phyloP scores from a whole-genome alignment of 1,140 invertebrate genomes.

The Araneus ventricosus region DNA sequence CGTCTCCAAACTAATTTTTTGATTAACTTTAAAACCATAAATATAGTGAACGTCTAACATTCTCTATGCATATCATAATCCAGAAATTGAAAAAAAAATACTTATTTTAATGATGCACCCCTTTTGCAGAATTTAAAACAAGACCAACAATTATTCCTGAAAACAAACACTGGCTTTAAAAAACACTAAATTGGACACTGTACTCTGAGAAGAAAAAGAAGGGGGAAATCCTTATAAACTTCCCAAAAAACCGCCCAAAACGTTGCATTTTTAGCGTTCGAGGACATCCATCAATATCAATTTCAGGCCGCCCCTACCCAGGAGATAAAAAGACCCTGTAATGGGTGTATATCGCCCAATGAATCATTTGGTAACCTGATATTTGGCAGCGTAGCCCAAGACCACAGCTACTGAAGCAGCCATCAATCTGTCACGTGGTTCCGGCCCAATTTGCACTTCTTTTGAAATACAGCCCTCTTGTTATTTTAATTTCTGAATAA shows the following conservation, averaged over 20 bases:
- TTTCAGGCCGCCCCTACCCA: background rate
- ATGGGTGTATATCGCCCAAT: slow-evolving; percentile 6
- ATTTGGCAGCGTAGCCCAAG: background rate
- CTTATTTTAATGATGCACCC: too few relatives aligned
- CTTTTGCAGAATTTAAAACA: too few relatives aligned
- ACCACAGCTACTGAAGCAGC: too few relatives aligned
- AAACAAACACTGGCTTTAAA: too few relatives aligned
- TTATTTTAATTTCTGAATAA: too few relatives aligned
- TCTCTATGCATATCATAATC: too few relatives aligned
- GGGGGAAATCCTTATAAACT: background rate
- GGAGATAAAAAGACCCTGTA: background rate
- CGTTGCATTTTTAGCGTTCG: background rate
- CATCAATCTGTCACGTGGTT: background rate
- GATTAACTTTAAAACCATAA: too few relatives aligned
- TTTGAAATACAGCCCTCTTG: background rate
- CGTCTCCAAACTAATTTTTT: too few relatives aligned
- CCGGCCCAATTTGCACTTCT: background rate
- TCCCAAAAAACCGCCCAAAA: background rate
- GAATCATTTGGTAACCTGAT: slow-evolving; percentile 31
- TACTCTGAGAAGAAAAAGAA: background rate
- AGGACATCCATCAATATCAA: slow-evolving; percentile 32
- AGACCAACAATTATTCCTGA: too few relatives aligned
- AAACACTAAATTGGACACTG: background rate
- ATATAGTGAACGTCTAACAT: too few relatives aligned
- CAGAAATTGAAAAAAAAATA: too few relatives aligned